phyloP scores from a whole-genome alignment of 2,888 invertebrate genomes.

The Timema podura region DNA sequence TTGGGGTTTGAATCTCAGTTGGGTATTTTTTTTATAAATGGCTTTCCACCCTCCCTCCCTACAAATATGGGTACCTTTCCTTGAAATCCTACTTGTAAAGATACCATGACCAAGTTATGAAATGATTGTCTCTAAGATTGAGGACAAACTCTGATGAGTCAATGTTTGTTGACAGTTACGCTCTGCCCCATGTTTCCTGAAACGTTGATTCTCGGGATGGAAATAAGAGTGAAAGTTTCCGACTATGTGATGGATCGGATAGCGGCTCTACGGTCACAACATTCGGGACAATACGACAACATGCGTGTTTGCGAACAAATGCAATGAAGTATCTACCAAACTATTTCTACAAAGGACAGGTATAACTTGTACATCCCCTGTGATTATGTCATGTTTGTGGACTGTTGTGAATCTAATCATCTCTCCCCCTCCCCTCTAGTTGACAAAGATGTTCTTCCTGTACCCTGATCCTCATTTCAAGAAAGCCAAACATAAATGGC shows the following conservation, averaged over 20 bases:
- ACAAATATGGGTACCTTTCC: no score
- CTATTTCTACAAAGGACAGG: constrained; percentile 92
- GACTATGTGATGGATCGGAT: constrained; percentile 97
- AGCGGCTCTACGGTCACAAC: constrained; percentile 71
- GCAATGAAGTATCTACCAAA: constrained; percentile 99
- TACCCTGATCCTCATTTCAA: constrained; percentile 99
- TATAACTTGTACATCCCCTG: constrained; percentile 41
- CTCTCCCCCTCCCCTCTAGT: constrained; percentile 51
- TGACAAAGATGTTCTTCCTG: constrained; percentile 96
- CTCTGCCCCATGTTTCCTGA: constrained; percentile 88
- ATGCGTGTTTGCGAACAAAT: constrained; percentile 94
- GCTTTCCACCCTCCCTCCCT: no score
- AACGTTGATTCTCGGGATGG: constrained; percentile 86
- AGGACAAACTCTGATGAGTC: not conserved
- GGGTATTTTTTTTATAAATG: no score
- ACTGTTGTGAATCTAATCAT: not conserved
- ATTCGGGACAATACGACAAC: constrained; percentile 79
- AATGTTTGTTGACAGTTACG: constrained; percentile 58
- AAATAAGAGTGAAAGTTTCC: constrained; percentile 97
- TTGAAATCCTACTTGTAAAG: no score
- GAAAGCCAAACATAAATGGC: constrained; percentile 97
- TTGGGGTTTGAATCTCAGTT: no score
- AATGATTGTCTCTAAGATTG: not conserved
- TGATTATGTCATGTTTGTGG: not conserved
- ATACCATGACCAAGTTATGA: no score